Evolutionary conservation across 1,140 invertebrate genomes (phyloP), one percentile per base, ranked within the genome.

Genomic region (Pseudomyrmex dendroicus): DNA sequence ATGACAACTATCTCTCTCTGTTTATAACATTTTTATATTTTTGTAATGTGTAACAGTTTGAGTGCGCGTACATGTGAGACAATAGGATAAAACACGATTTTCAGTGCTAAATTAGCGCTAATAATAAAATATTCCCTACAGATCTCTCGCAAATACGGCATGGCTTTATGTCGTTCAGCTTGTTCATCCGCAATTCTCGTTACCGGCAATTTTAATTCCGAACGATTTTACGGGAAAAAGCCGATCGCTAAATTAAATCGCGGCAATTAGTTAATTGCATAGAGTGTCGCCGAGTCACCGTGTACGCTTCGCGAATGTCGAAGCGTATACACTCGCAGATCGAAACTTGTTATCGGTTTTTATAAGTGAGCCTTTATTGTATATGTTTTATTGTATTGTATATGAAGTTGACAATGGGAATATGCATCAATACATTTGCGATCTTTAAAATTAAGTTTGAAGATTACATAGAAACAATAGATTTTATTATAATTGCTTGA

Each of bases 171-270:
- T 13, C 35, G 35, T 5, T 22, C 2, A 50, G 8, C 17, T 2
- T 56, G n/a, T 66, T 22, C 20, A 68, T 56, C 5, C 9, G 13
- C 10, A 35, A 35, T 35, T 13, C 35, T 78, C 20, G 76, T 78
- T 68, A 68, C 57, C 54, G 52, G 35, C 20, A n/a, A 78, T 78
- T 78, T 78, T 57, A 78, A 78, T 78, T 70, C 64, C 35, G 35
- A 8, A 2, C 35, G 9, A 78, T 78, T 68, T 68, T 57, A 10
- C 20, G 48, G 35, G 2, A 35, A 66, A 64, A 76, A 70, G 17
- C 15, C 35, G 52, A 78, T 77, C 20, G 63, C 63, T 68, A 68
- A 78, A 78, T 78, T 68, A 57, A 78, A 78, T 78, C 66, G 46
- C 9, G 46, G 64, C 64, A 78, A 78, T 78, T 68, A 78, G 64